A percentile compares a stretch with the other conserved stretches of the same genome.
These are phyloP conservation scores for Pediacus dermestoides DNA, from an alignment of 2,888 invertebrate genomes.

Conservation along the genomic window DNA sequence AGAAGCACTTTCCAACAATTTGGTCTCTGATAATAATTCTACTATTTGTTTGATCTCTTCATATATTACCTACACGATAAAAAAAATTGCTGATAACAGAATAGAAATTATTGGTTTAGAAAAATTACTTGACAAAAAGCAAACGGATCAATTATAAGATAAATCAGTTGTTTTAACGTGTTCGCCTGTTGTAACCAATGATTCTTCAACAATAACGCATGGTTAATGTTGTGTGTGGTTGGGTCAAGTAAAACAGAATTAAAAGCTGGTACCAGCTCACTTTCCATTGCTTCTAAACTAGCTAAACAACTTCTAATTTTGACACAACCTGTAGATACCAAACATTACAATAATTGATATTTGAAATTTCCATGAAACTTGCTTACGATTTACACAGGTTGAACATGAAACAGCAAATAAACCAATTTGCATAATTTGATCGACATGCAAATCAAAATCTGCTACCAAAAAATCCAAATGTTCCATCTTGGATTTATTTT, in stretches of 20 bases:
- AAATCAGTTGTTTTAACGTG: constrained; percentile 57
- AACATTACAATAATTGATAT: constrained; percentile 15
- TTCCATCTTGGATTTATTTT: constrained; percentile 33
- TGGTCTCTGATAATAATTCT: constrained; percentile 17
- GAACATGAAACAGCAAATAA: constrained; percentile 66
- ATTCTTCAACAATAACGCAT: constrained; percentile 53
- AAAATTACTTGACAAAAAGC: constrained; percentile 62
- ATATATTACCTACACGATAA: constrained; percentile 30
- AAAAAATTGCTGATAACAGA: constrained; percentile 1
- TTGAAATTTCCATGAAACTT: constrained; percentile 16
- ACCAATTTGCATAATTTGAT: constrained; percentile 66
- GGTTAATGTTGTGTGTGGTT: constrained; percentile 52
- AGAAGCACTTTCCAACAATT: constrained; percentile 9
- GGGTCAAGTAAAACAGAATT: constrained; percentile 50
- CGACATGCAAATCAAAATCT: constrained; percentile 65
- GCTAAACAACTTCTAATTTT: constrained; percentile 62
- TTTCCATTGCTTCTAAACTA: constrained; percentile 65
- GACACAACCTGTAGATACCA: constrained; percentile 53
- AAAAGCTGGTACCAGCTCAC: constrained; percentile 62
- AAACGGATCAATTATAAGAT: constrained; percentile 65
- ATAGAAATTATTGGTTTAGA: constrained; percentile 4
- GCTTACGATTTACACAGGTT: constrained; percentile 49
- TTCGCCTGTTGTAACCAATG: constrained; percentile 61
- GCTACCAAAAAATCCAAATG: constrained; percentile 56
- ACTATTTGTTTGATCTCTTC: constrained; percentile 28